Base-by-base conservation (phyloP, 1,140 invertebrate genomes). In the Drosophila novamexicana region DNA sequence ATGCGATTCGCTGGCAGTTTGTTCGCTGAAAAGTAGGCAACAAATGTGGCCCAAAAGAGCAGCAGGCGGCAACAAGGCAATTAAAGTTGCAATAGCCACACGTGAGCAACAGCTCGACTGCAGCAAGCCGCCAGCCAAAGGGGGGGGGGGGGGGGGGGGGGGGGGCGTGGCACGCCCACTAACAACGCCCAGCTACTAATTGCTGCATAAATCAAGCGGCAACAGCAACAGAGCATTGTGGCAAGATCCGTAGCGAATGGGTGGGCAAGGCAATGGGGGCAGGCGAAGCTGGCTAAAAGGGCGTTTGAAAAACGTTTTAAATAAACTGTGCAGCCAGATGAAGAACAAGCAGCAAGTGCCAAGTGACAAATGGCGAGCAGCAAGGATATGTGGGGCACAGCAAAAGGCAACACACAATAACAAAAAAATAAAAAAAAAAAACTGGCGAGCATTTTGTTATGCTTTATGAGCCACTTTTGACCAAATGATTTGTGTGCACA, bases 171-270 rank as follows among this genome's bases (percentile, higher is more conserved):
- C 50, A 47, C 42, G 54, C 54, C 71, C 63, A 39, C 76, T 7
- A 45, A 57, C 52, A 59, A 73, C 47, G 57, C 65, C 68, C 58
- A 54, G 58, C 36, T 64, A 65, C 84, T 88, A 86, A 86, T 86
- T 86, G 82, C 82, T 77, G 82, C 82, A 86, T 86, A 86, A 86
- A 86, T 86, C 82, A 86, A 83, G 82, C 67, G 81, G 65, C 78
- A 85, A 81, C 56, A 78, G 62, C 52, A 56, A 47, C 53, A 66
- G 50, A 50, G 50, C 12, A 49, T 18, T 39, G 47, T 12, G 49
- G 34, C 36, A 12, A 34, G 14, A 14, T 34, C 12, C 7, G 50
- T 29, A 32, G 29, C 40, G 34, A 36, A 29, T 29, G 36, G 34
- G 7, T 61, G 39, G 32, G 56, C 22, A 12, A 4, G 1, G 32